These are phyloP conservation scores for Lepus americanus DNA, from an alignment of 2,113 vertebrate genomes.

Conservation along the genomic window DNA sequence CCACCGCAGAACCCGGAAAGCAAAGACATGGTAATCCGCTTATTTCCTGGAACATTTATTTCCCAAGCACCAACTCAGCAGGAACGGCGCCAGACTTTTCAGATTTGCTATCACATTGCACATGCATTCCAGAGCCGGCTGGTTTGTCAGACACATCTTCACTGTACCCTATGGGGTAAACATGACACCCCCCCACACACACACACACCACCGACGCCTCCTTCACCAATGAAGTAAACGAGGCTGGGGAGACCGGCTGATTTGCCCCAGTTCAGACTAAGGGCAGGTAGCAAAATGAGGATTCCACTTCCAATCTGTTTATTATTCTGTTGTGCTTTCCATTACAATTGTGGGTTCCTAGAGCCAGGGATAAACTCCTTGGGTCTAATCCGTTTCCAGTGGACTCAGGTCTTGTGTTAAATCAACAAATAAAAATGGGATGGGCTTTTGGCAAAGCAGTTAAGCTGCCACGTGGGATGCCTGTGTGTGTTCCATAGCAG, in stretches of 20 bases:
- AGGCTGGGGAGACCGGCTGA: background rate
- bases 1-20: background rate
- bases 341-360: background rate
- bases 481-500: background rate
- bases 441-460: background rate
- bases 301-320: background rate
- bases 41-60: background rate
- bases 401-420: background rate
- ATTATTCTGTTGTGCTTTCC: background rate
- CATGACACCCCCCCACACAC: background rate
- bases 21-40: background rate
- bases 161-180: background rate
- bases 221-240: background rate
- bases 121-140: background rate
- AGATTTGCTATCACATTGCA: background rate
- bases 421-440: conserved; percentile 55
- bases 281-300: background rate
- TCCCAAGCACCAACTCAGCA: background rate
- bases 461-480: background rate
- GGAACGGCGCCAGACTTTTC: background rate
- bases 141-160: background rate
- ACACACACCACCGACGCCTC: no score
- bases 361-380: background rate
- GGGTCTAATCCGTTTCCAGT: background rate
- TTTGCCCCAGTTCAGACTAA: background rate